Conservation (phyloP, 2,888 invertebrate genomes). For the Lymantria dispar region DNA sequence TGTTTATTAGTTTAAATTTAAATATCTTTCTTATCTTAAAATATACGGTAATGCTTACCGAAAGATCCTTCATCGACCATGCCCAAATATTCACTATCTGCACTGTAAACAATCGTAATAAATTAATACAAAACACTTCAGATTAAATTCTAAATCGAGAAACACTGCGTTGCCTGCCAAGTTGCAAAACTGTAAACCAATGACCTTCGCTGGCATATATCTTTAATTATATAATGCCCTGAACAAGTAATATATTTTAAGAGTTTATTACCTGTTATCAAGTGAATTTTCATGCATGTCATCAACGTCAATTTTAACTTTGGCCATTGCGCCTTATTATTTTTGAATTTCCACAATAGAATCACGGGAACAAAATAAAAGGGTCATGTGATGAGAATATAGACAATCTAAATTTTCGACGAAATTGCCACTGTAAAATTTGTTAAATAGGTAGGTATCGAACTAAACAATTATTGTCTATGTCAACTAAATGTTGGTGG, state of each 20-base stretch:
- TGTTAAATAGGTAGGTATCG: too few species aligned
- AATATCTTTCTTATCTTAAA: not conserved
- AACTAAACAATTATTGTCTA: too few species aligned
- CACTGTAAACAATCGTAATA: conserved; percentile 62
- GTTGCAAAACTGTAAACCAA: conserved; percentile 58
- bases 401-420: conserved; percentile 40
- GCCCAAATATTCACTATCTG: conserved; percentile 70
- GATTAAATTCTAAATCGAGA: conserved; percentile 37
- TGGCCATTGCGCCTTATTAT: conserved; percentile 80
- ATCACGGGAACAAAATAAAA: conserved; percentile 88
- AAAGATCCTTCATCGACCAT: conserved; percentile 71
- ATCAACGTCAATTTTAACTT: conserved; percentile 79
- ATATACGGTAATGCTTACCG: conserved; percentile 50
- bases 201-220: conserved; percentile 69
- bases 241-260: conserved; percentile 26
- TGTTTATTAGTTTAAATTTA: not conserved
- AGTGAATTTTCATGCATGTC: conserved; percentile 84
- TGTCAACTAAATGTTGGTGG: too few species aligned
- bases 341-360: conserved; percentile 86
- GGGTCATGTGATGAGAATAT: conserved; percentile 85
- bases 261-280: conserved; percentile 81
- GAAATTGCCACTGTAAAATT: not conserved
- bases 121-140: conserved; percentile 32
- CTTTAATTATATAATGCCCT: conserved; percentile 64
- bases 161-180: conserved; percentile 56